Evolutionary conservation across 2,797 vertebrate genomes (phyloP), one percentile per base, ranked within the genome.

Genomic region (Enteromius fasciolatus): DNA sequence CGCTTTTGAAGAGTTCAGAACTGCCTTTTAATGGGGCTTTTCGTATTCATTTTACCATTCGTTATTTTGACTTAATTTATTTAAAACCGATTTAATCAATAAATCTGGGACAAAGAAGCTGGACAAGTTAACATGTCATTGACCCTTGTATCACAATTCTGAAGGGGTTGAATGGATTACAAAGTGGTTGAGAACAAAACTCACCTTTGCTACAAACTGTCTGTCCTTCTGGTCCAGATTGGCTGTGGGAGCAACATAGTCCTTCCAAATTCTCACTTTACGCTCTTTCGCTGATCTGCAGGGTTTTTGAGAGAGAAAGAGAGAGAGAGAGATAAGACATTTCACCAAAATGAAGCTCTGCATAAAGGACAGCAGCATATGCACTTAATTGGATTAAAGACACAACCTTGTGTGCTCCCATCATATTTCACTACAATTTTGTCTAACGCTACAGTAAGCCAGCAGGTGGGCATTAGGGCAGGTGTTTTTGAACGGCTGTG

Each of bases 141-240:
- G 31, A n/a, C 20, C 12, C 6, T 36, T 54, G 2, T 23, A 36
- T 36, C 20, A 4, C 0, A 2, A 36, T 4, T 52, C 11, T n/a
- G 18, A 7, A 9, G 2, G 11, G 18, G 10, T 3, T 57, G 31
- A 12, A 41, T 8, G 18, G 50, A 75, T 17, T 52, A 1, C 5
- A 36, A 36, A 20, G 20, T 8, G 17, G 18, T 7, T 23, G 2
- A 80, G 5, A 41, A 18, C 18, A 46, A 68, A 18, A 78, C 81
- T 74, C 90, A 99, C 98, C 97, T 99, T 99, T 88, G 98, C 98
- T 39, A 98, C 94, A 41, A 99, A 99, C 86, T 99, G 97, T 89
- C 96, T 95, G 93, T 99, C 98, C 93, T 99, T 99, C 93, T 95
- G 96, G 84, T 99, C 98, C 94, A 99, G 87, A 92, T 98, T 99